These are phyloP conservation scores for Climacteris rufus DNA, from an alignment of 2,113 vertebrate genomes.

Conservation along the genomic window DNA sequence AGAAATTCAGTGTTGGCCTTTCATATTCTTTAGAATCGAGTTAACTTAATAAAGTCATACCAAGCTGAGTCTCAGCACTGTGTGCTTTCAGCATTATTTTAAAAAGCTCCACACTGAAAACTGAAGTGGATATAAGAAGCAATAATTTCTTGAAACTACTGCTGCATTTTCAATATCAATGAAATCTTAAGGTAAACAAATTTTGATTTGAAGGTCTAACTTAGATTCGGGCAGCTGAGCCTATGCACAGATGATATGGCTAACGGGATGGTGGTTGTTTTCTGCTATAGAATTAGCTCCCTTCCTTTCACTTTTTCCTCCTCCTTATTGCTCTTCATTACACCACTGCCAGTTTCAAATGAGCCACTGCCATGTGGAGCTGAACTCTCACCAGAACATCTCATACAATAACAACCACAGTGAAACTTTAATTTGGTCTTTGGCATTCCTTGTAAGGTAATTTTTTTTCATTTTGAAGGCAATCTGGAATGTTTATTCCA, in stretches of 20 bases:
- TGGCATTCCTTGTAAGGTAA: neutral
- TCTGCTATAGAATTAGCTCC: neutral
- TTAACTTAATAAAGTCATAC: neutral
- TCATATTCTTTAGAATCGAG: neutral
- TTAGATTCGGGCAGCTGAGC: neutral
- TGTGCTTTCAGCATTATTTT: neutral
- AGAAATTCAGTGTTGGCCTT: neutral
- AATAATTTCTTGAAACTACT: neutral
- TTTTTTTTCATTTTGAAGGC: neutral
- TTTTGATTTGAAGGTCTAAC: neutral
- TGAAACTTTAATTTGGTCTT: neutral
- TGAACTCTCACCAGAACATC: neutral
- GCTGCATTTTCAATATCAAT: neutral
- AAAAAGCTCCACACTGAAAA: neutral
- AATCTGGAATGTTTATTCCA: neutral
- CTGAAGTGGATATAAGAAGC: neutral
- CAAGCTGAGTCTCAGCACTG: neutral
- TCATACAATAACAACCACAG: neutral
- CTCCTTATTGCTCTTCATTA: neutral
- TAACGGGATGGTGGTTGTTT: neutral
- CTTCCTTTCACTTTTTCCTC: neutral
- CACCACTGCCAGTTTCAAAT: neutral
- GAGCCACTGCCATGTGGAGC: accelerated
- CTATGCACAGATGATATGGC: neutral
- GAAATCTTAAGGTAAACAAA: neutral